Evolutionary conservation across 1,140 invertebrate species (phyloP), one percentile per base, ranked within the genome.

Genomic region (Thaumatotibia leucotreta): DNA sequence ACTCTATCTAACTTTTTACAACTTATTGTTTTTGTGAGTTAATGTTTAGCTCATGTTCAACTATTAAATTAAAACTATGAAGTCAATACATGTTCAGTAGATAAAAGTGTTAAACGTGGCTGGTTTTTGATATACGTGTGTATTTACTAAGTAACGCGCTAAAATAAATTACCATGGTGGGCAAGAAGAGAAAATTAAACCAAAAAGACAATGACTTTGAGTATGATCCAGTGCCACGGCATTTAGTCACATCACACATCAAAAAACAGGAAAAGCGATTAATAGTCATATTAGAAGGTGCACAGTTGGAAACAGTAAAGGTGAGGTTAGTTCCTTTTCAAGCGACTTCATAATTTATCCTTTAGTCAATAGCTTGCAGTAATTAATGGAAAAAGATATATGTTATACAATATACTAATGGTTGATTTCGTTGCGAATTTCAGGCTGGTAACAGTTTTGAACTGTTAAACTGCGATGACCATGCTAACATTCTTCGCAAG

Each of bases 221-320:
- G 88, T 94, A 92, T 75, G 93, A 95, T 87, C 93, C 93, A 29
- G 79, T 92, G 66, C 93, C 94, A n/a, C 94, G 93, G 80, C 94
- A 95, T 90, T 89, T 95, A 49, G 92, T 94, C 49, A 92, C 93
- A 11, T 88, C 88, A n/a, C 95, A 96, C 75, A 92, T 95, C 27
- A 94, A 93, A 86, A 95, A 96, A 83, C 94, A 96, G 87, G 96
- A 97, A 74, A 98, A 98, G 91, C 94, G 98, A 58, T 91, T 99
- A 17, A 98, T 99, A 73, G 93, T 99, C 63, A 95, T 99, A 67
- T 87, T 99, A 54, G 98, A 99, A 92, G 95, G 96, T 62, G 97
- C 98, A 4, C 97, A 99, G 80, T 88, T 99, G 35, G 98, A 99
- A 93, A 97, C 96, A 64, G 97, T 98, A 0, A 99, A 99, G 93